Percentiles rank a stretch among this genome's conserved stretches.
Conservation (phyloP, 2,888 invertebrate genomes). For the Meiosimyza platycephala region DNA sequence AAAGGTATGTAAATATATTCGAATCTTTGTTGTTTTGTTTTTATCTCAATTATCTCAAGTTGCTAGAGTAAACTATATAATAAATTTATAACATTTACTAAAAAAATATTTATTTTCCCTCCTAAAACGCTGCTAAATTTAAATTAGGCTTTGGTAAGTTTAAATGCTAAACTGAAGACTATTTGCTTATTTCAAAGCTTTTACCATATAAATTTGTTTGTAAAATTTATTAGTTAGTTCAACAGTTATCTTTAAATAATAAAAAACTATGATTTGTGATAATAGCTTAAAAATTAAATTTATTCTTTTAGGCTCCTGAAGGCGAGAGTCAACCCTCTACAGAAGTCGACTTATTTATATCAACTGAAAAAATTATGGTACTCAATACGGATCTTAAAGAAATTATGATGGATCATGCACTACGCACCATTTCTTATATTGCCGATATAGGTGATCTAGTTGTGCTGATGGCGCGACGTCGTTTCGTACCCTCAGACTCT, state of each 20-base stretch:
- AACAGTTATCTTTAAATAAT: background rate
- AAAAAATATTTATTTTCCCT: conserved; percentile 16
- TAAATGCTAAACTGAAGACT: background rate
- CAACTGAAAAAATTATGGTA: conserved; percentile 99
- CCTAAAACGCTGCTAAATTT: conserved; percentile 38
- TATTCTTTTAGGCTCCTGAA: conserved; percentile 84
- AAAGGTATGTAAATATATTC: conserved; percentile 78
- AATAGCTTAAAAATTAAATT: background rate
- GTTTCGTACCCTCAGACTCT: conserved; percentile 89
- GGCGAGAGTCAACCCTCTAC: conserved; percentile 99
- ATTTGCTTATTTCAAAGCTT: background rate
- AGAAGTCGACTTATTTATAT: conserved; percentile 98
- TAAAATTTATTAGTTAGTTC: background rate
- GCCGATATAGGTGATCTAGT: conserved; percentile 99
- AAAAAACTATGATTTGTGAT: background rate
- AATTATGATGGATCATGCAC: conserved; percentile 99
- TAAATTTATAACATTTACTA: background rate
- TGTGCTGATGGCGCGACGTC: conserved; percentile 96
- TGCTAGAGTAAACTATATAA: conserved; percentile 33
- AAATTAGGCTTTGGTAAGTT: conserved; percentile 51
- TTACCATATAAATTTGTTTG: background rate
- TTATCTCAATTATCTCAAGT: conserved; percentile 43
- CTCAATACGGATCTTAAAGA: conserved; percentile 98
- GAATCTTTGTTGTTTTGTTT: conserved; percentile 22
- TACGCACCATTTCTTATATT: conserved; percentile 98